Conservation (phyloP, 2,797 vertebrate species). For the Molossus molossus region DNA sequence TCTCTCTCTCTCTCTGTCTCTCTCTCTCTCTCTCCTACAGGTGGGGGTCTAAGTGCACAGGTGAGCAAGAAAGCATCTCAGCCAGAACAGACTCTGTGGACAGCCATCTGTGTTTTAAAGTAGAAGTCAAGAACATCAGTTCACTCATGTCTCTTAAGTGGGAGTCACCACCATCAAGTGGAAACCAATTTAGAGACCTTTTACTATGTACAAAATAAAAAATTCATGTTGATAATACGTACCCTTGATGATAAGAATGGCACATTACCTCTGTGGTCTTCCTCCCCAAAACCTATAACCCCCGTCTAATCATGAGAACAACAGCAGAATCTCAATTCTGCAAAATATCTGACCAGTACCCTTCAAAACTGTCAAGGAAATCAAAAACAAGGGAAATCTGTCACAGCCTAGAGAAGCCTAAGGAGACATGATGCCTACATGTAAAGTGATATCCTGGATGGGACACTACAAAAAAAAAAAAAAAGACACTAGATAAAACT, state of each 20-base stretch:
- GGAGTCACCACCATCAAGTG: background rate
- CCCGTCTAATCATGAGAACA: background rate
- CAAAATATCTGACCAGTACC: background rate
- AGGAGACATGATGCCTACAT: background rate
- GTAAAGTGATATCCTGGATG: background rate
- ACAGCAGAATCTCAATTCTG: background rate
- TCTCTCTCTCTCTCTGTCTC: background rate
- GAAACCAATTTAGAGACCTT: background rate
- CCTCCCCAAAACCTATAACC: no score
- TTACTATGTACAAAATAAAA: background rate
- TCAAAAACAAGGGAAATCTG: background rate
- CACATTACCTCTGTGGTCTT: no score
- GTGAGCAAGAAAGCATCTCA: background rate
- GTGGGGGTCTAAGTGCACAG: no score
- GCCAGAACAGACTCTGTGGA: background rate
- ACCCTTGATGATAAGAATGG: background rate
- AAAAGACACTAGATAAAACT: no score
- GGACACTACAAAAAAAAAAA: background rate
- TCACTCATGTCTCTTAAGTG: background rate
- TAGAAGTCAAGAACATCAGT: background rate
- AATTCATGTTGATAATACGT: no score
- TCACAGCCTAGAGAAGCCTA: background rate
- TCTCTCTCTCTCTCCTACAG: background rate
- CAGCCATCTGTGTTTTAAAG: background rate
- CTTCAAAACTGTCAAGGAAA: background rate